Evolutionary conservation across 2,888 invertebrate species (phyloP).

Genomic region (Phalangium opilio): DNA sequence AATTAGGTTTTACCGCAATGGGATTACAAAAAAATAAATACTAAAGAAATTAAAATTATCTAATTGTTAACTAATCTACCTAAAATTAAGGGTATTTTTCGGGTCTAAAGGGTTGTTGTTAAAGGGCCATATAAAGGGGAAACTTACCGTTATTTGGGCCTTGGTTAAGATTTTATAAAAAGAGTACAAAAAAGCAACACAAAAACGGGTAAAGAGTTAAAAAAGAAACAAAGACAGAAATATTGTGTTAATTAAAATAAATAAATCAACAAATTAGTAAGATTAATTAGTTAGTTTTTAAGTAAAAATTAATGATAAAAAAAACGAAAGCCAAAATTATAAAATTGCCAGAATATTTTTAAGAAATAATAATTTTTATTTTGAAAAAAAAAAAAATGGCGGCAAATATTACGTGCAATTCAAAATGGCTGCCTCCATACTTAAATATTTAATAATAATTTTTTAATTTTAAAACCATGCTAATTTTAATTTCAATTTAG

Average conservation of each 20-base stretch:
- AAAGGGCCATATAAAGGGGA: conserved; percentile 6
- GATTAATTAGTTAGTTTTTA: not conserved
- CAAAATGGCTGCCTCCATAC: too few relatives aligned
- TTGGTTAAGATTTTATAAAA: conserved; percentile 7
- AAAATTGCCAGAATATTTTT: too few relatives aligned
- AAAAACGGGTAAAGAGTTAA: conserved; percentile 15
- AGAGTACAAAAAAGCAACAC: conserved; percentile 17
- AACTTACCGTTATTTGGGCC: conserved; percentile 18
- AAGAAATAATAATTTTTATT: too few relatives aligned
- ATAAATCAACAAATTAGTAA: not conserved
- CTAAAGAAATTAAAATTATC: too few relatives aligned
- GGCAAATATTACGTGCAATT: too few relatives aligned
- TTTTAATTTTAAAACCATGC: not conserved
- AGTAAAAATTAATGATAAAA: too few relatives aligned
- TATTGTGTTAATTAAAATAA: conserved; percentile 5
- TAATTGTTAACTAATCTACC: too few relatives aligned
- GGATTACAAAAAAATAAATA: too few relatives aligned
- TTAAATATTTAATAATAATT: too few relatives aligned
- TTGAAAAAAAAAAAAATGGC: too few relatives aligned
- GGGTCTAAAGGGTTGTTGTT: conserved; percentile 2
- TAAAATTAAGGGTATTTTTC: not conserved
- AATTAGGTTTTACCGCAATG: too few relatives aligned
- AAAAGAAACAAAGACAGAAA: conserved; percentile 3
- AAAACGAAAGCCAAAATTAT: too few relatives aligned
- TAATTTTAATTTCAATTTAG: not conserved